Percentiles rank a stretch among this genome's conserved stretches.
These are phyloP conservation scores for Rallus crepitans DNA, from an alignment of 2,797 vertebrate species.

Conservation along the genomic window DNA sequence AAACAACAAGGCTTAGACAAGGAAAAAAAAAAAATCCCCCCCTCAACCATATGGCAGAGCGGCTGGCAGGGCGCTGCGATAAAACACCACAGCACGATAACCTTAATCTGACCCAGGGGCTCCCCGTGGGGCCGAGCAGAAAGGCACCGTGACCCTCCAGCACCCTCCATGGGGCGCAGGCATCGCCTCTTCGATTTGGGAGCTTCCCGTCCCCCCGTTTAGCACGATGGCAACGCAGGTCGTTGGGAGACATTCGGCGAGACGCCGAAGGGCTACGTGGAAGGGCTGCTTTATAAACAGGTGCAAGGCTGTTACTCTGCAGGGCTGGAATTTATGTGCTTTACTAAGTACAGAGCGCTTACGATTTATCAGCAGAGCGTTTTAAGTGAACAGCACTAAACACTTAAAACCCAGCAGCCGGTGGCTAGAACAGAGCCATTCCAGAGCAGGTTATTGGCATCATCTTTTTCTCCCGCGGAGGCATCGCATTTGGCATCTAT, in stretches of 20 bases:
- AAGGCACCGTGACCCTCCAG: background rate
- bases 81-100: background rate
- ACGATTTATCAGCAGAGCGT: conserved; percentile 63
- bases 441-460: background rate
- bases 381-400: conserved; percentile 68
- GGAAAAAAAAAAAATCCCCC: background rate
- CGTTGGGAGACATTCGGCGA: background rate
- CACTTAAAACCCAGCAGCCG: conserved; percentile 45
- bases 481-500: conserved; percentile 6
- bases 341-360: conserved; percentile 31
- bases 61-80: background rate
- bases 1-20: background rate
- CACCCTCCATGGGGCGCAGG: background rate
- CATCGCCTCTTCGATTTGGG: background rate
- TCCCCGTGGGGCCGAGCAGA: rapidly evolving
- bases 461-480: background rate
- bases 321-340: conserved; percentile 58
- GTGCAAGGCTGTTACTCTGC: conserved; percentile 31
- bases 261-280: background rate
- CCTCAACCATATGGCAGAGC: background rate
- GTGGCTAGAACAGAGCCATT: background rate
- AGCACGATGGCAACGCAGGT: background rate
- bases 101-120: background rate
- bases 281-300: conserved; percentile 41
- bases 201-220: background rate